Base-by-base conservation (phyloP, 30 jellyfish, hydroid and myxozoan species). In the Aurelia sp. region DNA sequence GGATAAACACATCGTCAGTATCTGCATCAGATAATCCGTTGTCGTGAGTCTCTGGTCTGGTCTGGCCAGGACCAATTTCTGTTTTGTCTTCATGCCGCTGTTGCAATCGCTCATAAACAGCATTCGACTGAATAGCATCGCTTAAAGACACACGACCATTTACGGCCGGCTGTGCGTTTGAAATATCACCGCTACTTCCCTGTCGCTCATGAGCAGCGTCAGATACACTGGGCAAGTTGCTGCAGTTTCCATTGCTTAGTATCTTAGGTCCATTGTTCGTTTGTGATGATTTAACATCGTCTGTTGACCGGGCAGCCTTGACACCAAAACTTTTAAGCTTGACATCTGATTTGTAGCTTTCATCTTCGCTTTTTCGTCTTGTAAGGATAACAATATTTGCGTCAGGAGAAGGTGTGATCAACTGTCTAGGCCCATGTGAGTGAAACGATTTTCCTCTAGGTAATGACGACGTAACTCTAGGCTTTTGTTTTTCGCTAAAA, bases 101-200 rank as follows among this genome's bases (percentile, higher is more conserved):
- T 60, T 84, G 84, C 55, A 84, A 62, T 27, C 88, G 87, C 8
- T 86, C 78, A 17, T 52, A 70, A 17, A 84, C 88, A 0, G 93
- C 93, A 74, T 67, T 84, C 13, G 93, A 72, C 13, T 84, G 84
- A 24, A 84, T 72, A n/a, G 93, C 93, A 72, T 84, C 93, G 20
- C 78, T 66, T 13, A 84, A 57, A 48, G 93, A 35, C 4, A 84
- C 93, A 5, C 50, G 66, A 0, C 62, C 84, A 1, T 2, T 33
- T 13, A 61, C 58, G 1, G 22, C 40, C 24, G 33, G 13, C 19
- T 27, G 53, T 13, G 69, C 63, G 30, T 33, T 51, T n/a, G 31
- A 5, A 13, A 20, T 30, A 19, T 30, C 85, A 44, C 68, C 41
- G 19, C 30, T 24, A 7, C 35, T 21, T 12, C 11, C 3, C 5